These are phyloP conservation scores for Pantelozetes paolii DNA, from an alignment of 2,888 invertebrate genomes.

Conservation along the genomic window DNA sequence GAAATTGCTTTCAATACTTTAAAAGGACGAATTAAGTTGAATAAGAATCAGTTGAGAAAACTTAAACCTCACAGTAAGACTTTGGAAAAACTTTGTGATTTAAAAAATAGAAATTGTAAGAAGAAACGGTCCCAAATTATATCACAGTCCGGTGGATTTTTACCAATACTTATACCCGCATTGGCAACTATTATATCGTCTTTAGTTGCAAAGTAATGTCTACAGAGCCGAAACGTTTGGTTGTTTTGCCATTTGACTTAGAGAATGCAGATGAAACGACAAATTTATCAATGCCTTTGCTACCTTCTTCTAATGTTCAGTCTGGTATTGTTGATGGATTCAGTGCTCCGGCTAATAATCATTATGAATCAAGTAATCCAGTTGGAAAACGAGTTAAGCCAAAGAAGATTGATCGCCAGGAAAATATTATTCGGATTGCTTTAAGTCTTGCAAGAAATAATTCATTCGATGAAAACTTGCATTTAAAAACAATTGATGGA, in stretches of 20 bases:
- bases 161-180: conserved; percentile 2
- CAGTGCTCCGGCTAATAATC: no score
- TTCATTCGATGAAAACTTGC: background rate
- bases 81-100: background rate
- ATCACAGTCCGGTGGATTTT: background rate
- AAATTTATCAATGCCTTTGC: no score
- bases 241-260: background rate
- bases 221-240: background rate
- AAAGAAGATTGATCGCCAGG: background rate
- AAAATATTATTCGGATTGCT: background rate
- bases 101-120: background rate
- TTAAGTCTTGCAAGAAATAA: background rate
- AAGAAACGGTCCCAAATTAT: background rate
- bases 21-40: background rate
- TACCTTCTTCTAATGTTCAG: no score
- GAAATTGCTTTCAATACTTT: conserved; percentile 15
- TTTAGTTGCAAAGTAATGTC: background rate
- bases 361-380: no score
- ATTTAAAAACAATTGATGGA: background rate
- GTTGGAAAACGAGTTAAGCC: no score
- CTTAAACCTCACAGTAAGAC: background rate
- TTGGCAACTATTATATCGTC: background rate
- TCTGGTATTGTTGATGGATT: no score
- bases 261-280: no score
- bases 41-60: background rate